A percentile compares a stretch with the other conserved stretches of the same genome.
These are phyloP conservation scores for Anastrepha ludens DNA, from an alignment of 1,140 invertebrate species.

Conservation along the genomic window DNA sequence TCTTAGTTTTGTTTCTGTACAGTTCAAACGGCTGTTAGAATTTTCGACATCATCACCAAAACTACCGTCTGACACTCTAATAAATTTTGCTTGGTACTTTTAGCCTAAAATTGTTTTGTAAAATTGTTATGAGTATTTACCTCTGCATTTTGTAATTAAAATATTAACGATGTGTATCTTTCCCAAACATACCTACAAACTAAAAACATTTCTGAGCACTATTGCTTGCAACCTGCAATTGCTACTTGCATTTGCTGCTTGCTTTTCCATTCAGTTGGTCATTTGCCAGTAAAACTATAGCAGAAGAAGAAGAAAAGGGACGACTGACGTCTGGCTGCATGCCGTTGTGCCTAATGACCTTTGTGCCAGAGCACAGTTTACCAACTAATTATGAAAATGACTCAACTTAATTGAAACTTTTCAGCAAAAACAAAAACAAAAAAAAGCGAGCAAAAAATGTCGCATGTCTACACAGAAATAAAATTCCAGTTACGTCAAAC, in stretches of 20 bases:
- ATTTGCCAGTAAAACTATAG: background rate
- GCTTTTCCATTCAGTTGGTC: background rate
- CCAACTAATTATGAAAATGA: constrained; percentile 44
- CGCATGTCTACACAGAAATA: background rate
- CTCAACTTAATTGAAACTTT: constrained; percentile 44
- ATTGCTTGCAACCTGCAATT: background rate
- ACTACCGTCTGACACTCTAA: background rate
- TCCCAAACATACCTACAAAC: background rate
- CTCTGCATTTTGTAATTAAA: constrained; percentile 3
- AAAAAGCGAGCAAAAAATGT: background rate
- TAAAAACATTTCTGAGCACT: background rate
- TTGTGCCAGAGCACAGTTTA: constrained; percentile 27
- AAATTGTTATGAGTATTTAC: constrained; percentile 3
- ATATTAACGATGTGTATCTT: background rate
- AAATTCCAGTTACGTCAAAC: constrained; percentile 1
- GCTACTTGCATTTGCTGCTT: background rate
- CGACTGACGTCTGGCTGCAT: background rate
- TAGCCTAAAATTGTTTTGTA: background rate
- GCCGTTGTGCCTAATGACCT: constrained; percentile 26
- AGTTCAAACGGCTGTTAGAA: background rate
- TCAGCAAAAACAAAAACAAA: background rate
- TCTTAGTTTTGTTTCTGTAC: too few species aligned
- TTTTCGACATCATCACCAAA: background rate
- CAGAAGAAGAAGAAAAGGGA: background rate
- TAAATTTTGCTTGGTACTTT: background rate